Evolutionary conservation across 2,113 vertebrate species (phyloP).

Genomic region (Thomomys bottae): DNA sequence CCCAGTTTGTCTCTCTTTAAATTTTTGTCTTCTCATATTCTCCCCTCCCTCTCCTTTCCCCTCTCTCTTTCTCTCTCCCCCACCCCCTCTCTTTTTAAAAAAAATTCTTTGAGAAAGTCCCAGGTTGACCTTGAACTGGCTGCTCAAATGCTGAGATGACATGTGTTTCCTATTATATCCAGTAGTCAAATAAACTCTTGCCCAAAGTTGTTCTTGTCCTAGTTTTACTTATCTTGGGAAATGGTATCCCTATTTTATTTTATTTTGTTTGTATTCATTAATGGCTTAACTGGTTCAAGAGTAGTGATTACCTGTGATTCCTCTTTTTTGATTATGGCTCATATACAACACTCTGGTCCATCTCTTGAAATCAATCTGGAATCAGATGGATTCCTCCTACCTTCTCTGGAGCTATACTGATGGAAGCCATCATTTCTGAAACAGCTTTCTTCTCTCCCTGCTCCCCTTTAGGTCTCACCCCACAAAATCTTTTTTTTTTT

Average conservation of each 20-base stretch:
- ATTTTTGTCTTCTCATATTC: no score
- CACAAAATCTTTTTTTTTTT: conserved; percentile 11
- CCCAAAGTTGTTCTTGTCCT: not conserved
- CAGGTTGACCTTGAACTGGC: not conserved
- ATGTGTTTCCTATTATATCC: not conserved
- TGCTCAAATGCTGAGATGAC: not conserved
- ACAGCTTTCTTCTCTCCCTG: not conserved
- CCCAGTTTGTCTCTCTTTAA: no score
- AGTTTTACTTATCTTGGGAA: not conserved
- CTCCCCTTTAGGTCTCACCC: not conserved
- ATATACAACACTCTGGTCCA: not conserved
- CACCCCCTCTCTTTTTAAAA: no score
- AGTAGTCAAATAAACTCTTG: not conserved
- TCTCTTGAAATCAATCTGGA: conserved; percentile 30
- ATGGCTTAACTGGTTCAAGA: not conserved
- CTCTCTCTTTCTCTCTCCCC: not conserved
- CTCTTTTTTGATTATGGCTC: not conserved
- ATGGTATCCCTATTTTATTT: not conserved
- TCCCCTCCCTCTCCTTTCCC: not conserved
- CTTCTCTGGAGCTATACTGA: not conserved
- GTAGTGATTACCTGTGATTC: not conserved
- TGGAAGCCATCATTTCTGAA: not conserved
- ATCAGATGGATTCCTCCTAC: not conserved
- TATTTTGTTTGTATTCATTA: no score
- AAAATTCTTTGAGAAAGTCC: not conserved